Evolutionary conservation across 1,140 invertebrate genomes (phyloP), one percentile per base, ranked within the genome.

Genomic region (Formica selysi): DNA sequence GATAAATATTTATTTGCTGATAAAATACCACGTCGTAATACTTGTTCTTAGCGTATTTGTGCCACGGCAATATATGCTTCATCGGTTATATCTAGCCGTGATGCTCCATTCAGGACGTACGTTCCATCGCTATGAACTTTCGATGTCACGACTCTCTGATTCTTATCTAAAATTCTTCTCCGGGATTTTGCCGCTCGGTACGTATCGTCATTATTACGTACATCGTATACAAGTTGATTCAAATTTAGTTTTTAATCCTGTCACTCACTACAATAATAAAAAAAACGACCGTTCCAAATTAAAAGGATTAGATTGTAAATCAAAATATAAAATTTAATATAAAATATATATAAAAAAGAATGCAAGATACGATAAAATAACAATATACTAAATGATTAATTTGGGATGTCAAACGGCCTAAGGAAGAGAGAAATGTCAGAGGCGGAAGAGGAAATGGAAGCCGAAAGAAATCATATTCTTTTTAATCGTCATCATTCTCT

Each of bases 41-140:
- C 64, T 80, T 54, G 64, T 19, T 73, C 54, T 44, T 44, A 44
- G 67, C 41, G 32, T 73, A 62, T 6, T 36, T 44, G 8, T 61
- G 26, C 38, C 59, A 29, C 19, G 26, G 29, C 41, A 59, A 51
- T 51, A 3, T 57, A 36, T 26, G 51, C 22, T 44, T 26, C 68
- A 22, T 10, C 51, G 38, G 5, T 16, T 61, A 44, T 3, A 59
- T 59, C 51, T 10, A 81, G 54, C 68, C 26, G 29, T 57, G 36
- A 80, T 13, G 64, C 32, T 83, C 68, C 68, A 74, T 83, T 83
- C 79, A 61, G 79, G 68, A 74, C 38, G 79, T n/a, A 36, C 79
- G 29, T 74, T 83, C 68, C 44, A 83, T 83, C 32, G 79, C 79
- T 73, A 74, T 83, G 79, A 83, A 83, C 79, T 83, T 83, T 83